Conservation (phyloP, 2,113 vertebrate species). For the Chrysochloris asiatica region DNA sequence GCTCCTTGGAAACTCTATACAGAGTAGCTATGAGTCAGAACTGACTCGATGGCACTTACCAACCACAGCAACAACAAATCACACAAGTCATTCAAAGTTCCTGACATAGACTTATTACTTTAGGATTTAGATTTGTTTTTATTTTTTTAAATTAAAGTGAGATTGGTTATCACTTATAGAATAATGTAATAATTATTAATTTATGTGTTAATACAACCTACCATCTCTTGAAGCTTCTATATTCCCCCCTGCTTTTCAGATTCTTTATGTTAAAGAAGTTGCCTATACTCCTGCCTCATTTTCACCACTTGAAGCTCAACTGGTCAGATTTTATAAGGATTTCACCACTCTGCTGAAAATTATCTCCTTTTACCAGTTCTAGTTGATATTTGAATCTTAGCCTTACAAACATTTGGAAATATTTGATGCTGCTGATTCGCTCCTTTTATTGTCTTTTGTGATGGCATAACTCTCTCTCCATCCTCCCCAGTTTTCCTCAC, state of each 20-base stretch:
- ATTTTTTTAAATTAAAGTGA: not conserved
- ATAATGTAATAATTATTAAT: not conserved
- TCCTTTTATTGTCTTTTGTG: not conserved
- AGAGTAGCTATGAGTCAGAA: too few relatives aligned
- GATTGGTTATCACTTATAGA: not conserved
- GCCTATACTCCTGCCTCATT: not conserved
- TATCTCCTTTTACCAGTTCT: not conserved
- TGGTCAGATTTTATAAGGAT: fast-evolving
- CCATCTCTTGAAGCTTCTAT: not conserved
- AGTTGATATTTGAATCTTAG: not conserved
- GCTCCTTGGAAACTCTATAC: too few relatives aligned
- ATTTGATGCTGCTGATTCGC: not conserved
- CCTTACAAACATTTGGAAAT: not conserved
- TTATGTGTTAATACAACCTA: not conserved
- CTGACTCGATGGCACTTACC: too few relatives aligned
- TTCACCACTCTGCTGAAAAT: not conserved
- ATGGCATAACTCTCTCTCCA: not conserved
- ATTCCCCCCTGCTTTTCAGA: not conserved
- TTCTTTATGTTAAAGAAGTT: not conserved
- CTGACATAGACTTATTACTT: not conserved
- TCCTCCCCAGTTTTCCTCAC: not conserved
- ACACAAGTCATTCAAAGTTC: not conserved
- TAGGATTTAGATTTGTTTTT: not conserved
- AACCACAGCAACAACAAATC: too few relatives aligned
- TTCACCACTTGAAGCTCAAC: not conserved